Evolutionary conservation across 2,888 invertebrate genomes (phyloP), one percentile per base, ranked within the genome.

Genomic region (Mesorhabditis spiculigera): DNA sequence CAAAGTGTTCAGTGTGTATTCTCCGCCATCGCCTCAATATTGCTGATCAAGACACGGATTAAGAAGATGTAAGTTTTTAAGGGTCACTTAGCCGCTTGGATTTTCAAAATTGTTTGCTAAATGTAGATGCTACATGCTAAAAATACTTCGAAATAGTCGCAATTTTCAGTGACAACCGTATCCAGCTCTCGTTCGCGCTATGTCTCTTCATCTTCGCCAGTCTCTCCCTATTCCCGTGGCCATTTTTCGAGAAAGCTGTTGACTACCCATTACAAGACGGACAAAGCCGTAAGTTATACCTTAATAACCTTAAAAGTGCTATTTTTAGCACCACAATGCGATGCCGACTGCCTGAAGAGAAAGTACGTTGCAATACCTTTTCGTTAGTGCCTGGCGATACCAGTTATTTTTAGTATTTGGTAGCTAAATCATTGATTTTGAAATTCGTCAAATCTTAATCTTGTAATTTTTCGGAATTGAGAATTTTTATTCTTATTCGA

Each of bases 171-270:
- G 28, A 28, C 28, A 28, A 28, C 28, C 28, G 58, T 50, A 50
- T n/a, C 58, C 10, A 50, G n/a, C 8, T 50, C n/a, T 50, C 10
- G 10, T 50, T 50, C 58, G 8, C n/a, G 8, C 58, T 50, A n/a
- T 10, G 58, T n/a, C n/a, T 50, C 58, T n/a, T 50, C 58, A 10
- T n/a, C 58, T 50, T 50, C 58, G 58, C 58, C 10, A 50, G 58
- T 50, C 58, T 50, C 58, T 13, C 58, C 58, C 58, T 50, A 13
- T 50, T 50, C 58, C 58, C 58, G 58, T 50, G 58, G 58, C 58
- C 58, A 50, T 50, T 50, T n/a, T 50, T 13, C n/a, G 10, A 50
- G n/a, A 28, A 28, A 3, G 28, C 28, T 3, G 28, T 28, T 28
- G 28, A 28, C 28, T 28, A 28, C 28, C 28, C 28, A 28, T 13